A percentile compares a stretch with the other conserved stretches of the same genome.
phyloP scores from a whole-genome alignment of 2,888 invertebrate genomes.

The Salpingus planirostris region DNA sequence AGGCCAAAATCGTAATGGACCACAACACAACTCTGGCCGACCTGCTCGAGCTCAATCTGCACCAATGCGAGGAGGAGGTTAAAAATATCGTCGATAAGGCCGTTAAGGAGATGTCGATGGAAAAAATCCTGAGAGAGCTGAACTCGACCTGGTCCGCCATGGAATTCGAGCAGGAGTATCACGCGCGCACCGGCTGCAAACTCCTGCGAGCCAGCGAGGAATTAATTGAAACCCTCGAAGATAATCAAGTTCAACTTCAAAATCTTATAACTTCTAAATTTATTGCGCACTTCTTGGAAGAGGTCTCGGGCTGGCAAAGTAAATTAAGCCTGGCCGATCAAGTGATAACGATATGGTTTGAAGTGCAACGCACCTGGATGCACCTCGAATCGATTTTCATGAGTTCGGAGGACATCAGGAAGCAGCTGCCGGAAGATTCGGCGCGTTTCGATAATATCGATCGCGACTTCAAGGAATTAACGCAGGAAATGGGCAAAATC shows the following conservation, averaged over 20 bases:
- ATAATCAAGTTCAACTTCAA: slow-evolving; percentile 95
- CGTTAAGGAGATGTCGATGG: slow-evolving; percentile 98
- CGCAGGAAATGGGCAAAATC: slow-evolving; percentile 67
- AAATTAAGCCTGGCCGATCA: slow-evolving; percentile 89
- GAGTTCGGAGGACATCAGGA: slow-evolving; percentile 94
- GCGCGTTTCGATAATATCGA: slow-evolving; percentile 87
- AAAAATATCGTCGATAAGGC: slow-evolving; percentile 97
- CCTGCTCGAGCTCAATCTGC: slow-evolving; percentile 81
- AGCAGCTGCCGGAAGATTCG: slow-evolving; percentile 89
- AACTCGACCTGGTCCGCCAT: slow-evolving; percentile 86
- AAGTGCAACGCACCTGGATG: slow-evolving; percentile 95
- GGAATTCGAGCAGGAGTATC: slow-evolving; percentile 87
- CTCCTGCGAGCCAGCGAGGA: slow-evolving; percentile 88
- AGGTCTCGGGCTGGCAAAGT: slow-evolving; percentile 91
- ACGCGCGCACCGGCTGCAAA: slow-evolving; percentile 77
- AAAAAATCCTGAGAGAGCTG: slow-evolving; percentile 83
- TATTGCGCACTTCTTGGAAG: slow-evolving; percentile 89
- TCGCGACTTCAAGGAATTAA: slow-evolving; percentile 76
- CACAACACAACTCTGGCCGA: slow-evolving; percentile 86
- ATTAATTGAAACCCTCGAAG: slow-evolving; percentile 92
- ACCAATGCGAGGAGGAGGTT: slow-evolving; percentile 96
- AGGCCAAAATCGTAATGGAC: slow-evolving; percentile 94
- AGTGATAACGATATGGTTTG: slow-evolving; percentile 87
- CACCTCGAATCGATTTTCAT: slow-evolving; percentile 96
- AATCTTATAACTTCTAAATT: slow-evolving; percentile 95